Conservation (phyloP, 2,888 invertebrate species). For the Endomychus coccineus region DNA sequence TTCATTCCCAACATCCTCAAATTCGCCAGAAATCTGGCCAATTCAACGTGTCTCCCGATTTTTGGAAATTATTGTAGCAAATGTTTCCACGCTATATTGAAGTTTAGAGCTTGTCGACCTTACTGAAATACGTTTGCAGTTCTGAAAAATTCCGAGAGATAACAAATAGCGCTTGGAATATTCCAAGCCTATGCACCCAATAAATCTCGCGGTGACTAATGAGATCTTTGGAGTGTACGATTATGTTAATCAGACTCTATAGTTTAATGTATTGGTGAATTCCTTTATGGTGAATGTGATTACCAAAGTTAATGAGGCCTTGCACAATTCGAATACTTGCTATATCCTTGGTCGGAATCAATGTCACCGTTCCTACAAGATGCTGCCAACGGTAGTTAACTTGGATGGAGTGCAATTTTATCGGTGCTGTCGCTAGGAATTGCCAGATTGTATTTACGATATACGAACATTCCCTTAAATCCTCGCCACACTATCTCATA, state of each 20-base stretch:
- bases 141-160: too few relatives aligned
- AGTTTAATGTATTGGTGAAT: background rate
- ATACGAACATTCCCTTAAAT: conserved; percentile 2
- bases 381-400: conserved; percentile 22
- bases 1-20: too few relatives aligned
- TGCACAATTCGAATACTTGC: conserved; percentile 1
- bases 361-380: conserved; percentile 8
- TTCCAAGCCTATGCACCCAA: too few relatives aligned
- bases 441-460: conserved; percentile 8
- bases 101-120: too few relatives aligned
- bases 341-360: conserved; percentile 10
- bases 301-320: conserved; percentile 9
- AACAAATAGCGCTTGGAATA: too few relatives aligned
- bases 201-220: too few relatives aligned
- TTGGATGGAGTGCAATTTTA: conserved; percentile 20
- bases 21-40: too few relatives aligned
- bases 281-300: conserved; percentile 4
- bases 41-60: too few relatives aligned
- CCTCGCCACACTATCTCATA: conserved; percentile 1
- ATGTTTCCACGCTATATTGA: too few relatives aligned
- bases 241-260: conserved; percentile 23
- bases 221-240: too few relatives aligned
- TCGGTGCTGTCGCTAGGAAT: conserved; percentile 16
- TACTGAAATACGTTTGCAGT: too few relatives aligned
- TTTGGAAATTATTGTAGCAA: too few relatives aligned